A percentile compares a stretch with the other conserved stretches of the same genome.
These are phyloP conservation scores for Crioceris asparagi DNA, from an alignment of 2,888 invertebrate genomes.

Conservation along the genomic window DNA sequence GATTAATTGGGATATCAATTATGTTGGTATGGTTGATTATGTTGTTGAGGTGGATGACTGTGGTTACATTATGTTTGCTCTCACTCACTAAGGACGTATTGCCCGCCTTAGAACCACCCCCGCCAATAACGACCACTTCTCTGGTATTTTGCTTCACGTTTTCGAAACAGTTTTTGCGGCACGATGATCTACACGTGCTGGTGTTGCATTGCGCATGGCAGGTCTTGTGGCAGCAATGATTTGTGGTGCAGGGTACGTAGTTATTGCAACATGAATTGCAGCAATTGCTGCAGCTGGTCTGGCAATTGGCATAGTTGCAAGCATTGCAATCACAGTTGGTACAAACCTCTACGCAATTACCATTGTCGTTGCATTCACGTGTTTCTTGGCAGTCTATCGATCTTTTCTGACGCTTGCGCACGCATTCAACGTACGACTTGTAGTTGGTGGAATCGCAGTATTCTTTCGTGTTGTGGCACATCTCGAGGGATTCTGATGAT, in stretches of 20 bases:
- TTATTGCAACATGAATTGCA: constrained; percentile 25
- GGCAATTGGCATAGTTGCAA: constrained; percentile 21
- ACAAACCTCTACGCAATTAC: constrained; percentile 24
- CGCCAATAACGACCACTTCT: neutral
- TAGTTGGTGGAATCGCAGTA: constrained; percentile 31
- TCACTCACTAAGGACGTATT: constrained; percentile 10
- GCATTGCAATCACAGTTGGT: constrained; percentile 30
- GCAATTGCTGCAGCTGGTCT: constrained; percentile 20
- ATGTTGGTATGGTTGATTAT: constrained; percentile 37
- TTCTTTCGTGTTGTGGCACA: too few species aligned
- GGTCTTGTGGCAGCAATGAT: constrained; percentile 34
- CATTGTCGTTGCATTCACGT: constrained; percentile 20
- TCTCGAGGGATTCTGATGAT: too few species aligned
- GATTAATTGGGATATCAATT: constrained; percentile 34
- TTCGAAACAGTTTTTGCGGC: constrained; percentile 27
- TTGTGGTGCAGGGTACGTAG: constrained; percentile 25
- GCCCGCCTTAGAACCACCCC: neutral
- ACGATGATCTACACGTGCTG: constrained; percentile 22
- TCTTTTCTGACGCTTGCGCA: constrained; percentile 27
- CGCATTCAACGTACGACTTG: constrained; percentile 29
- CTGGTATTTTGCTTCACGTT: constrained; percentile 11
- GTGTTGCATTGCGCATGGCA: constrained; percentile 33
- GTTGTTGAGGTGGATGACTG: constrained; percentile 36
- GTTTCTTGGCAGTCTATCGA: constrained; percentile 12
- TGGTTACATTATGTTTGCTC: constrained; percentile 33